Evolutionary conservation across 2,888 invertebrate species (phyloP), one percentile per base, ranked within the genome.

Genomic region (Panzeria rudis): DNA sequence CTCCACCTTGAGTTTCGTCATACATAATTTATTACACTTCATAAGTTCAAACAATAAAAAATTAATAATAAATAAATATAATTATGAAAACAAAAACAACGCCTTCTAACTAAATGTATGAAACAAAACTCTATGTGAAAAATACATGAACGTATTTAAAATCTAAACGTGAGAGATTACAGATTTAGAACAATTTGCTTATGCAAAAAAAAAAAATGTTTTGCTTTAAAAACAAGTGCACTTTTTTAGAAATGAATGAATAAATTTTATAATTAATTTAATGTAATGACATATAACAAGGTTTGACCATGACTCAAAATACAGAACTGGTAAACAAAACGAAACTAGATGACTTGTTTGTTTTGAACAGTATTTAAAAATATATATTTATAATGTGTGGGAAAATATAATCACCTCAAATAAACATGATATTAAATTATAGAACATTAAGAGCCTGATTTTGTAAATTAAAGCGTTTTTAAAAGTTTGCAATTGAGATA

Each of bases 281-380:
- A 64, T 68, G 35, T 77, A 86, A 83, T 76, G 80, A 80, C 80
- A 86, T 73, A 77, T 80, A 73, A 77, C 86, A 82, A 82, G 85
- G 85, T 52, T 54, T 78, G 82, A 76, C 85, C 85, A 75, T 85
- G 85, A 85, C 68, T 54, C 20, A n/a, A 56, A 47, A 73, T 52
- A 44, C 50, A 62, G 54, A 71, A 71, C 17, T 47, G 23, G 11
- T 11, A 35, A 9, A 50, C 1, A 69, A 35, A 9, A 41, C 15
- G 23, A 62, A 81, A 81, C 69, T 54, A 69, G 61, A 69, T 71
- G 68, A 81, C 3, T 23, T 62, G 0, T 59, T 59, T 25, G 15
- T 29, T 69, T 54, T 13, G 11, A 13, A n/a, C n/a, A 59, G 44
- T 13, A 3, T 41, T 56, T 25, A 44, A 47, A 68, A 1, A 9